A percentile compares a stretch with the other conserved stretches of the same genome.
Conservation (phyloP, 2,797 vertebrate species). For the Lycodopsis pacificus region DNA sequence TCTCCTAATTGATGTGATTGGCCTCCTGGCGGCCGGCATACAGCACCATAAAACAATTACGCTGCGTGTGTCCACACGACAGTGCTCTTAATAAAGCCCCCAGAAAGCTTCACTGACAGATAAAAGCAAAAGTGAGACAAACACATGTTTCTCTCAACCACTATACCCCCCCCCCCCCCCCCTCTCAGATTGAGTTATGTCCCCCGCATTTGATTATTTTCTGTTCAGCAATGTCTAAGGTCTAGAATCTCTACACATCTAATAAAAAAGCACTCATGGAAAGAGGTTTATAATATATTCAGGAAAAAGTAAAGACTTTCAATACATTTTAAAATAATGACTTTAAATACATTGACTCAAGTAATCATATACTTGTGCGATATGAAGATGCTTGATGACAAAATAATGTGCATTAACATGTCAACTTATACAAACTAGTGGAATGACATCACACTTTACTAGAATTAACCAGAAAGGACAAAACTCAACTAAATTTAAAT, state of each 20-base stretch:
- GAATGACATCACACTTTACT: neutral
- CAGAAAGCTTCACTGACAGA: conserved; percentile 34
- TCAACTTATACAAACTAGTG: neutral
- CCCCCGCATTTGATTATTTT: conserved; percentile 27
- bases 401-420: neutral
- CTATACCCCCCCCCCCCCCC: neutral
- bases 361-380: neutral
- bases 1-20: conserved; percentile 62
- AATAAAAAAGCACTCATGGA: neutral
- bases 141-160: neutral
- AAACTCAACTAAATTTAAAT: neutral
- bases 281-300: neutral
- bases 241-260: neutral
- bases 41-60: conserved; percentile 31
- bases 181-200: neutral
- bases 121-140: conserved; percentile 30
- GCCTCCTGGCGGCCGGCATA: conserved; percentile 42
- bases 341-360: neutral
- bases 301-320: neutral
- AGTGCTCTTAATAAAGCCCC: conserved; percentile 49
- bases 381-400: neutral
- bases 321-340: neutral
- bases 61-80: conserved; percentile 27
- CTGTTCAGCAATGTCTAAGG: conserved; percentile 4
- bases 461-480: neutral